Conservation (phyloP, 2,888 invertebrate genomes). For the Leucophora obtusa region DNA sequence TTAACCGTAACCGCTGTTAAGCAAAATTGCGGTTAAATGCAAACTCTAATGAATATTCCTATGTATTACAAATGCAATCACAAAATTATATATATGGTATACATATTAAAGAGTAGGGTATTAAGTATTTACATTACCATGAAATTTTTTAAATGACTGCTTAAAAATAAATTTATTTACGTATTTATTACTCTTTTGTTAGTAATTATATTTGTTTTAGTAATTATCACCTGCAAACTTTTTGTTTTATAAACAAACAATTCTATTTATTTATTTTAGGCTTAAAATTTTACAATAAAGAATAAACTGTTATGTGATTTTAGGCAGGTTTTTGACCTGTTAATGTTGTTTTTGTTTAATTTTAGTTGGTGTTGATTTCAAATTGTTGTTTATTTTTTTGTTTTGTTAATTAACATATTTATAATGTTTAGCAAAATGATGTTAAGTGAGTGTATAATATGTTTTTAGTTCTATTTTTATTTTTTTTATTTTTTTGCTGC, state of each 20-base stretch:
- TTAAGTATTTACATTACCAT: too few relatives aligned
- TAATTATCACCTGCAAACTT: constrained; percentile 39
- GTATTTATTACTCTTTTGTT: background rate
- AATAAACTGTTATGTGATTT: constrained; percentile 15
- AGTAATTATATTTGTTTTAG: constrained; percentile 10
- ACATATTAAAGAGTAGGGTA: too few relatives aligned
- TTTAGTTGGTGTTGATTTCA: background rate
- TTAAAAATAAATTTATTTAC: background rate
- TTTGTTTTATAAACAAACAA: constrained; percentile 10
- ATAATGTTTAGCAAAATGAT: constrained; percentile 37
- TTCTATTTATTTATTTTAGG: constrained; percentile 11
- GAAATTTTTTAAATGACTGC: background rate
- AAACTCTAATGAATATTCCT: too few relatives aligned
- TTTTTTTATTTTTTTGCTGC: background rate
- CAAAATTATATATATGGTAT: too few relatives aligned
- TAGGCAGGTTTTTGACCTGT: constrained; percentile 17
- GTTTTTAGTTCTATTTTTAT: too few relatives aligned
- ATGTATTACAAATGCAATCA: too few relatives aligned
- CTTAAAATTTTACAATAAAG: constrained; percentile 6
- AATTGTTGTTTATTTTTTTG: constrained; percentile 16
- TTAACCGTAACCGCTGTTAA: too few relatives aligned
- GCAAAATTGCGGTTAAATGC: too few relatives aligned
- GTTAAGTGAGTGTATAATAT: constrained; percentile 29
- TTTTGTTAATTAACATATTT: constrained; percentile 45
- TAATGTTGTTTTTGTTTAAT: background rate